phyloP scores from a whole-genome alignment of 1,140 invertebrate genomes.

The Drosophila nebulosa region DNA sequence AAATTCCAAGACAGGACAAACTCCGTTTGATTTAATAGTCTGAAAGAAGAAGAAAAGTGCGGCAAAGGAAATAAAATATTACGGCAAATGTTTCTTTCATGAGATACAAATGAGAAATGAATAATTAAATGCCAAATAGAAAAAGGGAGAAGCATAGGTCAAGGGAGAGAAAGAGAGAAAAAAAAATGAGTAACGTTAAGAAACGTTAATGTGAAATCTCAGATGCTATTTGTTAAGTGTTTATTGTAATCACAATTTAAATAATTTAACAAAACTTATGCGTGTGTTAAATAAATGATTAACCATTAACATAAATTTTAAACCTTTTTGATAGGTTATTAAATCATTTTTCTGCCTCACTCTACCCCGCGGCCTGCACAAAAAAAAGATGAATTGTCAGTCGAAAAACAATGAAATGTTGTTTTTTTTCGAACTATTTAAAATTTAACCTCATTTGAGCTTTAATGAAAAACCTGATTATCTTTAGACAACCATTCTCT shows the following conservation, averaged over 20 bases:
- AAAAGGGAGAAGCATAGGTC: neutral
- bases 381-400: no score
- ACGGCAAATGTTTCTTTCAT: slow-evolving; percentile 43
- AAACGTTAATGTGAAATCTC: neutral
- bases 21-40: slow-evolving; percentile 49
- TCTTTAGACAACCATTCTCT: no score
- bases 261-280: neutral
- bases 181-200: no score
- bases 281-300: neutral
- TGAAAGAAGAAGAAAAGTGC: slow-evolving; percentile 28
- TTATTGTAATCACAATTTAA: neutral
- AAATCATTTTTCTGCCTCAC: neutral
- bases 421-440: no score
- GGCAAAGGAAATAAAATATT: slow-evolving; percentile 22
- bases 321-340: neutral
- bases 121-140: neutral
- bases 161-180: no score
- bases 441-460: no score
- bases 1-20: slow-evolving; percentile 27
- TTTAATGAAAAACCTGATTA: no score
- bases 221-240: neutral
- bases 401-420: no score
- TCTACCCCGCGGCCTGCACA: no score
- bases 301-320: neutral
- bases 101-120: slow-evolving; percentile 16